Percentiles rank a stretch among this genome's conserved stretches.
These are phyloP conservation scores for Cecidostiba fungosa DNA, from an alignment of 2,888 invertebrate genomes.

Conservation along the genomic window DNA sequence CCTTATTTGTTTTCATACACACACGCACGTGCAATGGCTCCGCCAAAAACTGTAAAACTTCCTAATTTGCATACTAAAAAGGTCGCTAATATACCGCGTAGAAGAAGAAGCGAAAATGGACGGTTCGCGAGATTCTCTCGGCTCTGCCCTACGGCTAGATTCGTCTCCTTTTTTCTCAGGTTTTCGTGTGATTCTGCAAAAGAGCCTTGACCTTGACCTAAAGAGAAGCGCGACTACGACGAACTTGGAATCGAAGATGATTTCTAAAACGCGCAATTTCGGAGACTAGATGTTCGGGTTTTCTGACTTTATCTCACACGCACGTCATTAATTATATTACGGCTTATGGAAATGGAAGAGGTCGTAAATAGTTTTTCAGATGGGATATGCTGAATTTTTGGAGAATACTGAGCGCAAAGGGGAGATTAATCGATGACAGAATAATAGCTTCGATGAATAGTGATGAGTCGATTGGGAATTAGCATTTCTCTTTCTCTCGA, in stretches of 20 bases:
- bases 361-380: slow-evolving; percentile 14
- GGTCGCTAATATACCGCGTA: background rate
- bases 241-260: background rate
- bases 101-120: background rate
- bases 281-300: background rate
- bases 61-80: slow-evolving; percentile 18
- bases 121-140: background rate
- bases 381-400: background rate
- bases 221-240: background rate
- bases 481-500: background rate
- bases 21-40: background rate
- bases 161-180: background rate
- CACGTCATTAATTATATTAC: slow-evolving; percentile 4
- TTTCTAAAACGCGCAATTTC: slow-evolving; percentile 39
- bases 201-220: slow-evolving; percentile 57
- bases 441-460: slow-evolving; percentile 1
- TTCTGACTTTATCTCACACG: background rate
- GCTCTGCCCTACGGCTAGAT: slow-evolving; percentile 29
- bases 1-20: slow-evolving; percentile 17
- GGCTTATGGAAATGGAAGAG: background rate
- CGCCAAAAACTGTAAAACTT: background rate
- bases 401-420: background rate
- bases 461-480: background rate
- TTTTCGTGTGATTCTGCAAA: slow-evolving; percentile 20
- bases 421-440: background rate